Evolutionary conservation across 2,797 vertebrate species (phyloP), one percentile per base, ranked within the genome.

Genomic region (Channa striata): DNA sequence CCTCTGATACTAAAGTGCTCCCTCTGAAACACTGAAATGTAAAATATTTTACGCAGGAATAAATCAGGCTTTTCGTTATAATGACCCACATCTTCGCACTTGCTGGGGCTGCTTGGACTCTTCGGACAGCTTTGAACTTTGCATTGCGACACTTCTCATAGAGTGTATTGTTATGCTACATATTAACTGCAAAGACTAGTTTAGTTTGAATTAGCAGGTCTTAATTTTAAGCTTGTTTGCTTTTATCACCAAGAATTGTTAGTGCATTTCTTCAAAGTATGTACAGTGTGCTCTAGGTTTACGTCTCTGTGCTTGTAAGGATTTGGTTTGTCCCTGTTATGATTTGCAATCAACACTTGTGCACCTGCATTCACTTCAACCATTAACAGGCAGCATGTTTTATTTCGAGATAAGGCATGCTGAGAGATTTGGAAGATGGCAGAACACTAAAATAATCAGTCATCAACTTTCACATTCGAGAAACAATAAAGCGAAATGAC

Each of bases 381-480:
- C 81, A 85, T 87, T 87, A 83, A 58, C 69, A 69, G 50, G 67
- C 53, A 14, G 52, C 19, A 21, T 65, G 58, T 75, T 82, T 87
- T 73, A 84, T 82, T 73, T 78, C 5, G 46, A 81, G 87, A 89
- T 86, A 86, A 88, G 81, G 77, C 56, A 30, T 39, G 82, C 82
- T 79, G 78, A 90, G 87, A 87, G 88, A 91, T 87, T 82, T 89
- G 77, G 59, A 79, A 82, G 79, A 80, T 81, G 75, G 74, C 65
- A 86, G 63, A 69, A 73, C 69, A 60, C 61, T 77, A 64, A 86
- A 86, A 84, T 75, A 82, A 85, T 90, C 85, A 82, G 80, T 87
- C 86, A 86, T 88, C 89, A 85, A 74, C 85, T 85, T 81, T 82
- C 73, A 78, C 84, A 84, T 81, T 87, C 70, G 66, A 85, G 74